Conservation (phyloP, 2,113 vertebrate genomes). For the Phodopus roborovskii region DNA sequence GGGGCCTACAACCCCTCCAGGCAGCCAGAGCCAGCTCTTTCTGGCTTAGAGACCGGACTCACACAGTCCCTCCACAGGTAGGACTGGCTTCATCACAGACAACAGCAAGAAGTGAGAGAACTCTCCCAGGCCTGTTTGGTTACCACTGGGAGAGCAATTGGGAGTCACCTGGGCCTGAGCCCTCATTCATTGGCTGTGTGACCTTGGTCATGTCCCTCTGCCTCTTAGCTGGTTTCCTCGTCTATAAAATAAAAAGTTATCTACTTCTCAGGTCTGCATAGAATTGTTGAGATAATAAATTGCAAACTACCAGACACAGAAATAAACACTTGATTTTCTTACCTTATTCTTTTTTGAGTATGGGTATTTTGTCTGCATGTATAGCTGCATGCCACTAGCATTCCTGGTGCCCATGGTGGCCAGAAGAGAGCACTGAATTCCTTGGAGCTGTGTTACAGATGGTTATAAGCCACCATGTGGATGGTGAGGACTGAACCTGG, state of each 20-base stretch:
- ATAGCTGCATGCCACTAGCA: background rate
- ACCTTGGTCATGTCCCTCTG: background rate
- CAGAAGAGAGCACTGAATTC: background rate
- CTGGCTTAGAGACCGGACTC: background rate
- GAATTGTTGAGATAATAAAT: background rate
- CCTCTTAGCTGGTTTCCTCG: background rate
- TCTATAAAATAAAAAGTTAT: background rate
- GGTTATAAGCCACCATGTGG: no score
- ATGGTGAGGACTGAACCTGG: background rate
- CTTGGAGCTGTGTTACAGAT: background rate
- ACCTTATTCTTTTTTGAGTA: background rate
- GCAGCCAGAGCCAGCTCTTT: background rate
- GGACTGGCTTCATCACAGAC: background rate
- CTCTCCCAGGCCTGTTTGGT: background rate
- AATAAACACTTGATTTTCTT: background rate
- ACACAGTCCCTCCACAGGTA: background rate
- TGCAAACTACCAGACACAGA: background rate
- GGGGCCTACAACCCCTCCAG: background rate
- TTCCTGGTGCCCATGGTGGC: background rate
- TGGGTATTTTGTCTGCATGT: background rate
- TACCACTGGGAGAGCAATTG: background rate
- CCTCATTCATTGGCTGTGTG: background rate
- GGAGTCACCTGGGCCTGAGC: background rate
- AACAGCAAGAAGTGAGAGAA: background rate
- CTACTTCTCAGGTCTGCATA: background rate